phyloP scores from a whole-genome alignment of 2,888 invertebrate species.

The Tenodera sinensis region DNA sequence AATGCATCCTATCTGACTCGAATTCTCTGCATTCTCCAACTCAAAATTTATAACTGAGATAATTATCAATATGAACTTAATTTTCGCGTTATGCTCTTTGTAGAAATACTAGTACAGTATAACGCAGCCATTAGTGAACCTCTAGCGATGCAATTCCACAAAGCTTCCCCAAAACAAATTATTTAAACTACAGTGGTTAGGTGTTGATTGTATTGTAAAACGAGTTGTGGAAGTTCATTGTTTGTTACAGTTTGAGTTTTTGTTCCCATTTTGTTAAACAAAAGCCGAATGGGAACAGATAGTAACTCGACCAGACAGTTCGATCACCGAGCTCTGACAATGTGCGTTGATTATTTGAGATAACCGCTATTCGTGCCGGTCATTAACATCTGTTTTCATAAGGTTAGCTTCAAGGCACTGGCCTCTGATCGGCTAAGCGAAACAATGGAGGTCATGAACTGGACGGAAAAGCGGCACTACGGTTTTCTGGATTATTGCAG shows the following conservation, averaged over 20 bases:
- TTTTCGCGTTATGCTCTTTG: too few relatives aligned
- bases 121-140: too few relatives aligned
- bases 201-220: too few relatives aligned
- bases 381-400: neutral
- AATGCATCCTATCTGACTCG: too few relatives aligned
- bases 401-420: neutral
- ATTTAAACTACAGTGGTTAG: too few relatives aligned
- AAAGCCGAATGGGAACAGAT: neutral
- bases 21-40: too few relatives aligned
- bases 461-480: neutral
- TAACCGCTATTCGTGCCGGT: neutral
- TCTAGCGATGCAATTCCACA: too few relatives aligned
- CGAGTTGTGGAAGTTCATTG: neutral
- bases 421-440: neutral
- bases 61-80: too few relatives aligned
- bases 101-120: too few relatives aligned
- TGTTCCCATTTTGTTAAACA: neutral
- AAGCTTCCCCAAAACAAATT: too few relatives aligned
- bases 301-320: neutral
- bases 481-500: neutral
- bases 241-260: neutral
- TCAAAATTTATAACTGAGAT: too few relatives aligned
- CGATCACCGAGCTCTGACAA: neutral
- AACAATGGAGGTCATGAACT: neutral
- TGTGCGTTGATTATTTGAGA: neutral